These are phyloP conservation scores for Cranoglanis bouderius DNA, from an alignment of 2,113 vertebrate species.

Conservation along the genomic window DNA sequence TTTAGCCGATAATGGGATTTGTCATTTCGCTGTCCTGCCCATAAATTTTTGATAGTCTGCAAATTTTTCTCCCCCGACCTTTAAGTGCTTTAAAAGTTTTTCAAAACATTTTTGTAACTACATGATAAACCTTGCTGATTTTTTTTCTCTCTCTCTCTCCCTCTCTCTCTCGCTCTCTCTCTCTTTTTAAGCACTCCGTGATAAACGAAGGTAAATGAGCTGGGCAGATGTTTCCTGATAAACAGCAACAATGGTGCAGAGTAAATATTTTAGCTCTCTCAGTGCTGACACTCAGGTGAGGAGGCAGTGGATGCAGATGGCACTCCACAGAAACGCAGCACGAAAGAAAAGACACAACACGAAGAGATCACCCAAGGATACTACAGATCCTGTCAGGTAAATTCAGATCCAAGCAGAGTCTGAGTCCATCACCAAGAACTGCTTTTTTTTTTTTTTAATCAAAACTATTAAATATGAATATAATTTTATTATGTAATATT, in stretches of 20 bases:
- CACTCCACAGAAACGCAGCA: slow-evolving; percentile 35
- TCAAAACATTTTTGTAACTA: background rate
- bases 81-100: slow-evolving; percentile 18
- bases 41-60: slow-evolving; percentile 82
- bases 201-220: slow-evolving; percentile 12
- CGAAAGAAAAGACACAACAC: slow-evolving; percentile 14
- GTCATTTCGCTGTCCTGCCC: slow-evolving; percentile 76
- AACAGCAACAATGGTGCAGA: slow-evolving; percentile 42
- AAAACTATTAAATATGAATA: background rate
- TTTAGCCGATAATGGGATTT: slow-evolving; percentile 87
- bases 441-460: background rate
- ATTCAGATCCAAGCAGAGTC: background rate
- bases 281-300: slow-evolving; percentile 30
- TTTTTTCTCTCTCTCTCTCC: background rate
- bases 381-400: background rate
- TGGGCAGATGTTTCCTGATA: slow-evolving; percentile 32
- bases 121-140: background rate
- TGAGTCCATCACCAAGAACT: background rate
- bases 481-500: background rate
- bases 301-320: slow-evolving; percentile 47
- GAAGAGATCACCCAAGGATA: background rate
- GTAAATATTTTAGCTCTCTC: slow-evolving; percentile 54
- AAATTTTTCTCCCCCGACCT: slow-evolving; percentile 54
- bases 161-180: background rate
- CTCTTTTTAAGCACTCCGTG: background rate